Evolutionary conservation across 92 coral and sea anemone species (phyloP), one percentile per base, ranked within the genome.

Genomic region (Muricea muricata): DNA sequence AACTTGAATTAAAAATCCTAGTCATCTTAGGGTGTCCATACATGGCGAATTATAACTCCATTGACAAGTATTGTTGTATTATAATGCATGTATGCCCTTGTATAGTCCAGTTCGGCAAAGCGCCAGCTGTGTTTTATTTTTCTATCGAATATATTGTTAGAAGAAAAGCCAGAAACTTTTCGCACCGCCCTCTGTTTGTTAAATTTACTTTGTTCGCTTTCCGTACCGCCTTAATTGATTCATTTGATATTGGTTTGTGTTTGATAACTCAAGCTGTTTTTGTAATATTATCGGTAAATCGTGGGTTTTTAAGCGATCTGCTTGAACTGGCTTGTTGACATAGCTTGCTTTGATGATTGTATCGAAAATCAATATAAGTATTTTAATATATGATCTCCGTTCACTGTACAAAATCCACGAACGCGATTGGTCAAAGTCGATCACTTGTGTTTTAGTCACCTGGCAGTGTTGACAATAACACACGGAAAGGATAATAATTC

Each of bases 221-320:
- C 65, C 65, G 31, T 57, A 57, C 65, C 30, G 65, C 65, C 65
- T 28, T n/a, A n/a, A n/a, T n/a, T 20, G 65, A 57, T 45, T 57
- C 30, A 57, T 57, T 57, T 57, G 65, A 21, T 57, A 28, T 57
- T 57, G 30, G 30, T 52, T 63, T 63, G 39, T 25, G 37, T 63
- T 30, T 63, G 18, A 26, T 63, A 63, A 63, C 30, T 63, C 70
- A 28, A 28, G 70, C 39, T 63, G 70, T 63, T 63, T 28, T 63
- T 63, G n/a, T 40, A 18, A 28, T 29, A 63, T 63, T 30, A 26
- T 63, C 70, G 39, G 37, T 20, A 25, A 28, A 63, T 30, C 39
- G 70, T 32, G 70, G 68, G 15, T 25, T 63, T 63, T 28, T 28
- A 9, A 30, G 37, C 70, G 70, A 26, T 60, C 11, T 28, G 29